Base-by-base conservation (phyloP, 2,113 vertebrate species). In the Aepyceros melampus region DNA sequence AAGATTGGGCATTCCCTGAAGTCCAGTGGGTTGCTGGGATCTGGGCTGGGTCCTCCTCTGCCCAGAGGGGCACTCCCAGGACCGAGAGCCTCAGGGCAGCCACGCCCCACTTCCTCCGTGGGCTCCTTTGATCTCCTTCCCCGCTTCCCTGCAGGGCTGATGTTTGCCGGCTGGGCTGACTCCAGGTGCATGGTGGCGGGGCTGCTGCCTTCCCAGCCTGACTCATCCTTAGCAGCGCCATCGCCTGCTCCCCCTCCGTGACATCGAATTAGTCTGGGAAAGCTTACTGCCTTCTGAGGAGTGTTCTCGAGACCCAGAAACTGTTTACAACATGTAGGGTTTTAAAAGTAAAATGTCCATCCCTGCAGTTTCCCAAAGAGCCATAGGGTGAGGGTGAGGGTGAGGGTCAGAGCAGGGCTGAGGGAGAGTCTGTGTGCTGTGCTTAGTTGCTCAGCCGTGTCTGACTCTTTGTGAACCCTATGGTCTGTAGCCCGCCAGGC, bases 121-220 rank as follows among this genome's bases (percentile, higher is more conserved):
- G 78, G 56, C 17, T 91, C 88, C 90, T 98, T 98, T 99, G 98
- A 98, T 98, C 94, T 97, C 89, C 97, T 60, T 83, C 91, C 97
- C 0, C 0, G 97, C 98, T 98, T 98, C 98, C 98, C 98, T 94
- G 58, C 81, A 95, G 98, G 97, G 97, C 97, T 60, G 96, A 94
- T 96, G 98, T 97, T 95, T 98, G 96, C 95, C 31, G 56, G 97
- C 98, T 96, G 97, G 94, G 97, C 96, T 74, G 97, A 96, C 98
- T 98, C 98, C 98, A 99, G 98, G 98, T 98, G 98, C 97, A 51
- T 91, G 92, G 96, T 71, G 67, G 67, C 0, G 43, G 76, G 90
- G 87, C 97, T 95, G 96, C 97, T 2, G 60, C 78, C 40, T 56
- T 97, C 98, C 97, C 98, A 84, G 95, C n/a, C 98, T 98, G 98